Evolutionary conservation across 2,113 vertebrate species (phyloP).

Genomic region (Scomber colias): DNA sequence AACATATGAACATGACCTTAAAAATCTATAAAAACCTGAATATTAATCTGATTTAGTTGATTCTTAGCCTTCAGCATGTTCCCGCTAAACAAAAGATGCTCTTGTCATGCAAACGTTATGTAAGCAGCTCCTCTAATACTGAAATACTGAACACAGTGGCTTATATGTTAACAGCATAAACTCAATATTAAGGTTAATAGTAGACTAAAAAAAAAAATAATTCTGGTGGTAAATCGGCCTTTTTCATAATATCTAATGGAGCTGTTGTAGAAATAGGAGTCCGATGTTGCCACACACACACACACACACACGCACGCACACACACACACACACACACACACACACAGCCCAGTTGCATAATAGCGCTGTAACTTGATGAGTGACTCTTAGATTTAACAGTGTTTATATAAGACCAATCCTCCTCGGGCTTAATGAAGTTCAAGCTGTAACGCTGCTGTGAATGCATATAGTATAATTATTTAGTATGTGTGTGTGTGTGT

Average conservation of each 20-base stretch:
- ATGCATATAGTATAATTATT: no score
- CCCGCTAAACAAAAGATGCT: background rate
- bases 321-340: background rate
- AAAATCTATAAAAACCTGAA: no score
- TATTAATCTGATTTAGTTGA: no score
- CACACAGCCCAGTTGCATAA: slow-evolving; percentile 44
- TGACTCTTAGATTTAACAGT: slow-evolving; percentile 34
- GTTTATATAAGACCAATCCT: slow-evolving; percentile 64
- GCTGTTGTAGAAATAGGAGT: background rate
- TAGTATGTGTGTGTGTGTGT: slow-evolving; percentile 1
- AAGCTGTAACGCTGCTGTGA: fast-evolving
- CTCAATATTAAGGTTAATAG: no score
- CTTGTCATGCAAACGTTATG: background rate
- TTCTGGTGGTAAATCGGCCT: background rate
- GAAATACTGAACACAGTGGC: background rate
- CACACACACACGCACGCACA: no score
- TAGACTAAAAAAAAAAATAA: background rate
- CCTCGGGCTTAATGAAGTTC: slow-evolving; percentile 37
- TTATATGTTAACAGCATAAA: no score
- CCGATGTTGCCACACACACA: background rate
- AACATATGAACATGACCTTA: no score
- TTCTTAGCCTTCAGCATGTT: background rate
- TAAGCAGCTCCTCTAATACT: background rate
- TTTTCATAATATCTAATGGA: no score
- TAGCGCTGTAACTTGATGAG: slow-evolving; percentile 41